Evolutionary conservation across 2,888 invertebrate genomes (phyloP), one percentile per base, ranked within the genome.

Genomic region (Drosophila nigritarsus): DNA sequence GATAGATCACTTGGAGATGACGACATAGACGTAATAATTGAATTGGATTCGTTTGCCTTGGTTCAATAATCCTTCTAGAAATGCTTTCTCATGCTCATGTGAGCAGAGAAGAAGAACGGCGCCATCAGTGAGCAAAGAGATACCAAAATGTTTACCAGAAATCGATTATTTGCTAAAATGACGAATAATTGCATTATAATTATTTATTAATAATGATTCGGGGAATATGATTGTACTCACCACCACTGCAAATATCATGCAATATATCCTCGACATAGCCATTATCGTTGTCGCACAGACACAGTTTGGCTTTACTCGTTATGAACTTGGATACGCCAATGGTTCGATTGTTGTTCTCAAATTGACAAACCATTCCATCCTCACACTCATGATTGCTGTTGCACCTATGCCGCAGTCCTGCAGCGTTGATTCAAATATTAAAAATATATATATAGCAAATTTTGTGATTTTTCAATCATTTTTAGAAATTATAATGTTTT

Each of bases 181-280:
- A 11, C 6, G 1, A 11, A 32, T 70, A 56, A 61, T 36, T 53
- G 9, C 29, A 24, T 50, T 11, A 13, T 7, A 42, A 48, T 38
- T 4, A 27, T 30, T 36, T 29, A 38, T 8, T 20, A 13, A 48
- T 13, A n/a, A 27, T 0, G 2, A 18, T 0, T n/a, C 9, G 3
- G 3, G 5, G 15, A 18, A n/a, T 40, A 32, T 36, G 2, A n/a
- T 6, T 36, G 0, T 40, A 51, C 82, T 77, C 65, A 92, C 92
- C 92, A 36, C 96, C 95, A 83, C 92, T 96, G 93, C 96, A 96
- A 80, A 94, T 92, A 60, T 94, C 94, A 15, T 95, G 95, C 56
- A 93, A 82, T 11, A 89, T 75, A 67, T 94, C 95, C 91, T 96
- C 96, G 63, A 94, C 94, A 78, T 94, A 96, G 0, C 96, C 96